These are phyloP conservation scores for Girardinus metallicus DNA, from an alignment of 2,797 vertebrate genomes.

Conservation along the genomic window DNA sequence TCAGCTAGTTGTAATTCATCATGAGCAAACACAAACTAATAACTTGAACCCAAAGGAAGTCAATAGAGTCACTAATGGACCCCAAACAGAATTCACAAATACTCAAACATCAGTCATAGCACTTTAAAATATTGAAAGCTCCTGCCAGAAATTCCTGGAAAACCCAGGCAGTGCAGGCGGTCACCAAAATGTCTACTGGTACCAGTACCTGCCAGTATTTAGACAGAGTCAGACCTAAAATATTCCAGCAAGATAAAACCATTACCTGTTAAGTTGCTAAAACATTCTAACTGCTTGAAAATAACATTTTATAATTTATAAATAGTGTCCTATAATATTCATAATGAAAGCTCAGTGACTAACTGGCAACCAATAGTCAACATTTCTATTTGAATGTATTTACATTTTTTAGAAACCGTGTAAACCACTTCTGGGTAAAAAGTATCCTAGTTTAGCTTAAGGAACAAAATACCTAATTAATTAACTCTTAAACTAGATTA, in stretches of 20 bases:
- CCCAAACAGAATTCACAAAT: background rate
- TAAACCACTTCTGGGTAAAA: background rate
- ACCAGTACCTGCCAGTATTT: background rate
- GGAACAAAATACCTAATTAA: background rate
- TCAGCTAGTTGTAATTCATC: background rate
- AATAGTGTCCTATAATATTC: background rate
- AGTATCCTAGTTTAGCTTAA: background rate
- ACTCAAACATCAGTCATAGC: background rate
- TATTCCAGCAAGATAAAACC: background rate
- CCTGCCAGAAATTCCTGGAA: conserved; percentile 1
- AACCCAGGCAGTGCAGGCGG: background rate
- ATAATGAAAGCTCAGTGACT: background rate
- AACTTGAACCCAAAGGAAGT: background rate
- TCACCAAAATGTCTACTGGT: background rate
- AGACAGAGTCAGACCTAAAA: background rate
- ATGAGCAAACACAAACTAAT: background rate
- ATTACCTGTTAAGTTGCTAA: background rate
- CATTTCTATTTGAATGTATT: background rate
- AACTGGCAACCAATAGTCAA: background rate
- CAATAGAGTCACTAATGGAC: background rate
- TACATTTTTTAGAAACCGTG: background rate
- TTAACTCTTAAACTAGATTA: background rate
- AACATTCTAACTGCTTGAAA: background rate
- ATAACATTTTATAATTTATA: background rate
- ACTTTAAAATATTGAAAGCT: background rate